Conservation (phyloP, 2,888 invertebrate species). For the Limnephilus auricula region DNA sequence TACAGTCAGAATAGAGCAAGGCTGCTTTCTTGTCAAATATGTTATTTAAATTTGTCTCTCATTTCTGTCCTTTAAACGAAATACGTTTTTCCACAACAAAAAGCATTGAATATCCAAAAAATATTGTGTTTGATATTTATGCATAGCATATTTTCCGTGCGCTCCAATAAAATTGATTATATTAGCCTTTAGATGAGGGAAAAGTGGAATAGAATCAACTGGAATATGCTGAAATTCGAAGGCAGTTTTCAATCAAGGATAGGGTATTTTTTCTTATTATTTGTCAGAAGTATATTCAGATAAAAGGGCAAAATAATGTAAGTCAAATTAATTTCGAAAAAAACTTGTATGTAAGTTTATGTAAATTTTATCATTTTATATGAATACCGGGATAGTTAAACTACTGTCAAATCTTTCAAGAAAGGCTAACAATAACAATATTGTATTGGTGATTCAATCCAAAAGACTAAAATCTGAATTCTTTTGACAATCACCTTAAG, state of each 20-base stretch:
- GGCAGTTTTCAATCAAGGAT: background rate
- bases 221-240: background rate
- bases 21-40: background rate
- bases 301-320: background rate
- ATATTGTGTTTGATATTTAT: background rate
- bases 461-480: no score
- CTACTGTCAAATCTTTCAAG: no score
- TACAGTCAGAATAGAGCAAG: background rate
- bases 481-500: no score
- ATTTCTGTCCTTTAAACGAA: background rate
- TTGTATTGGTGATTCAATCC: no score
- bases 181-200: background rate
- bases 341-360: no score
- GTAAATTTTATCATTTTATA: no score
- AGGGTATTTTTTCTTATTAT: background rate
- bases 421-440: no score
- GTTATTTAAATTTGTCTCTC: background rate
- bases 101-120: background rate
- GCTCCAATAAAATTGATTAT: background rate
- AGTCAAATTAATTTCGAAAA: background rate
- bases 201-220: background rate
- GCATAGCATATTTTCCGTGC: background rate
- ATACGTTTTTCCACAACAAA: background rate
- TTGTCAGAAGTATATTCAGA: background rate
- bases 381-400: no score